Percentiles rank a stretch among this genome's conserved stretches.
Conservation (phyloP, 2,113 vertebrate species). For the Haemorhous mexicanus region DNA sequence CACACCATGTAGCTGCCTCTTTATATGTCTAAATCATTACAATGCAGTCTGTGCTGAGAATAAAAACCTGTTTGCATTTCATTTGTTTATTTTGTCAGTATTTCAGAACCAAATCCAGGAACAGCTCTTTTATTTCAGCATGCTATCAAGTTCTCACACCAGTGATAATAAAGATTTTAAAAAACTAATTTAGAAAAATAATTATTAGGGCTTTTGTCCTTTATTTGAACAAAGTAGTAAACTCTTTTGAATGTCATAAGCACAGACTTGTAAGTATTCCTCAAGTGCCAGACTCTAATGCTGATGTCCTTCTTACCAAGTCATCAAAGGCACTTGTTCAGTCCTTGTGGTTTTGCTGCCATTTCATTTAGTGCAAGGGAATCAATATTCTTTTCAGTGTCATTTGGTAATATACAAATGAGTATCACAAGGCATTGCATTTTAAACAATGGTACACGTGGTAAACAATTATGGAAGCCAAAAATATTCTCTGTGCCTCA, state of each 20-base stretch:
- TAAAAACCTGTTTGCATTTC: background rate
- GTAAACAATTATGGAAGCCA: background rate
- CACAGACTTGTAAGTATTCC: background rate
- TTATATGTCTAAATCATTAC: background rate
- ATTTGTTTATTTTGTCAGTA: background rate
- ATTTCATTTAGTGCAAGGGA: background rate
- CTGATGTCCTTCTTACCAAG: background rate
- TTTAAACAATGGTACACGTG: background rate
- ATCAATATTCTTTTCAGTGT: background rate
- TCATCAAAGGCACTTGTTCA: background rate
- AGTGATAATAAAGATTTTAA: background rate
- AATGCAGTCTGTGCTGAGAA: background rate
- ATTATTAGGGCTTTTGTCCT: background rate
- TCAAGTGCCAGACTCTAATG: background rate
- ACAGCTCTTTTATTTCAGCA: background rate
- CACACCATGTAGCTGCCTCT: background rate
- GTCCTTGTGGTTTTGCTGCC: background rate
- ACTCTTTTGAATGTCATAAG: background rate
- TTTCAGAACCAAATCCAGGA: background rate
- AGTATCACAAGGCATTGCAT: background rate
- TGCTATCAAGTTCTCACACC: background rate
- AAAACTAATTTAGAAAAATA: background rate
- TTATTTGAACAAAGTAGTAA: background rate
- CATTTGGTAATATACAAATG: background rate
- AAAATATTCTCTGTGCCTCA: background rate